These are phyloP conservation scores for Brachionus asplanchnoidis DNA, from an alignment of 1,140 invertebrate genomes.

Conservation along the genomic window DNA sequence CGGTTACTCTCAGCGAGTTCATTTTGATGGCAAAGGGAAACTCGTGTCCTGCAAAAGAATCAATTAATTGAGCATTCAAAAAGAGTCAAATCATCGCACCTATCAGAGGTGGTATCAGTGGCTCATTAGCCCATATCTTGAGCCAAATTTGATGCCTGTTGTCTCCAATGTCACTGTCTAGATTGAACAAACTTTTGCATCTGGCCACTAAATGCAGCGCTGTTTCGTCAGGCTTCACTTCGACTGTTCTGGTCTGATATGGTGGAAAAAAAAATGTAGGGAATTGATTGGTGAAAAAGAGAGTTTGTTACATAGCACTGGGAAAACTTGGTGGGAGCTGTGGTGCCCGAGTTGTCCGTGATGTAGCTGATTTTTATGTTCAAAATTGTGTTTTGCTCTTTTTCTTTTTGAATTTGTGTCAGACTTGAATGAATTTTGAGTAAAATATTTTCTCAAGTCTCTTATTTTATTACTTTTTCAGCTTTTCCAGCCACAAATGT, in stretches of 20 bases:
- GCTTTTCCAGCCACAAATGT: too few relatives aligned
- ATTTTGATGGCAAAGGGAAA: slow-evolving; percentile 22
- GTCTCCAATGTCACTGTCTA: not conserved
- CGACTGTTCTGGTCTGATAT: too few relatives aligned
- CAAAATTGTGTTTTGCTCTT: not conserved
- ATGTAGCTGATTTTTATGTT: slow-evolving; percentile 38
- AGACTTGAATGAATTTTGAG: not conserved
- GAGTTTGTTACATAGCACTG: too few relatives aligned
- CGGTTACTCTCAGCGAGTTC: not conserved
- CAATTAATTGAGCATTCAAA: not conserved
- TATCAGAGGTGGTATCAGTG: slow-evolving; percentile 15
- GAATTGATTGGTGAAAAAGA: too few relatives aligned
- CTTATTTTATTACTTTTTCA: too few relatives aligned
- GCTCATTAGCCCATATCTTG: not conserved
- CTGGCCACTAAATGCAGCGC: not conserved
- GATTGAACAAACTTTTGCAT: not conserved
- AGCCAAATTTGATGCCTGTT: slow-evolving; percentile 7
- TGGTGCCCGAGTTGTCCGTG: not conserved
- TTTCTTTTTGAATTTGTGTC: not conserved
- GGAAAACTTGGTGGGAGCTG: slow-evolving; percentile 7
- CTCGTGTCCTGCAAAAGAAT: slow-evolving; percentile 6
- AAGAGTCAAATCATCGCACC: not conserved
- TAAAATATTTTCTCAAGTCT: too few relatives aligned
- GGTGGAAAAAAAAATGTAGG: too few relatives aligned
- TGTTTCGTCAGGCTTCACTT: slow-evolving; percentile 21